Percentiles rank a stretch among this genome's conserved stretches.
phyloP scores from a whole-genome alignment of 2,888 invertebrate species.

The Chrysolina americana region DNA sequence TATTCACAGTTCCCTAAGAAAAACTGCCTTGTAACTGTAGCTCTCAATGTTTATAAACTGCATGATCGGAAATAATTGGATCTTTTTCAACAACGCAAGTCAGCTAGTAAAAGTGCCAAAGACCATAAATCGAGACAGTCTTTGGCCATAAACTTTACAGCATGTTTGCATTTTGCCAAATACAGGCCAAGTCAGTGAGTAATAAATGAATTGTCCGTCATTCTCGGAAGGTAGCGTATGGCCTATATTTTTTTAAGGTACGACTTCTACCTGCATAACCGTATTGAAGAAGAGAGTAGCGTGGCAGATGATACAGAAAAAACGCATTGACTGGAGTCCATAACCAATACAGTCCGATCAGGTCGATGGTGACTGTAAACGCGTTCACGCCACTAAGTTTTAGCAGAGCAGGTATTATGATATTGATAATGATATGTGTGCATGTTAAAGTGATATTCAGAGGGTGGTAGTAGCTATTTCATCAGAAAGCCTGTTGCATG shows the following conservation, averaged over 20 bases:
- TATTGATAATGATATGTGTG: constrained; percentile 11
- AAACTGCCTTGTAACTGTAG: neutral
- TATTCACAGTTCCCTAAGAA: neutral
- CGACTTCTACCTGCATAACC: constrained; percentile 47
- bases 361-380: constrained; percentile 3
- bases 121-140: constrained; percentile 39
- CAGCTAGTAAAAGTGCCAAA: constrained; percentile 25
- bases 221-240: constrained; percentile 58
- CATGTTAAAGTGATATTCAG: neutral
- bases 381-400: neutral
- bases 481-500: neutral
- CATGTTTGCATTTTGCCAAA: constrained; percentile 45
- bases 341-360: constrained; percentile 20
- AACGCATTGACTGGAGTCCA: constrained; percentile 7
- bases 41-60: constrained; percentile 15
- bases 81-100: constrained; percentile 7
- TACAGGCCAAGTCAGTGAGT: constrained; percentile 50
- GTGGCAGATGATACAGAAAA: constrained; percentile 46
- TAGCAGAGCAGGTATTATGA: neutral
- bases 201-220: constrained; percentile 54
- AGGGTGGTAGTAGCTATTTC: neutral
- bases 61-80: constrained; percentile 16
- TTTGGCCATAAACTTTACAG: constrained; percentile 46
- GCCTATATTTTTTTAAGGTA: constrained; percentile 58
- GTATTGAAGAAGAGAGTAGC: constrained; percentile 41